These are phyloP conservation scores for Drosophila virilis DNA, from an alignment of 1,140 invertebrate genomes.

Conservation along the genomic window DNA sequence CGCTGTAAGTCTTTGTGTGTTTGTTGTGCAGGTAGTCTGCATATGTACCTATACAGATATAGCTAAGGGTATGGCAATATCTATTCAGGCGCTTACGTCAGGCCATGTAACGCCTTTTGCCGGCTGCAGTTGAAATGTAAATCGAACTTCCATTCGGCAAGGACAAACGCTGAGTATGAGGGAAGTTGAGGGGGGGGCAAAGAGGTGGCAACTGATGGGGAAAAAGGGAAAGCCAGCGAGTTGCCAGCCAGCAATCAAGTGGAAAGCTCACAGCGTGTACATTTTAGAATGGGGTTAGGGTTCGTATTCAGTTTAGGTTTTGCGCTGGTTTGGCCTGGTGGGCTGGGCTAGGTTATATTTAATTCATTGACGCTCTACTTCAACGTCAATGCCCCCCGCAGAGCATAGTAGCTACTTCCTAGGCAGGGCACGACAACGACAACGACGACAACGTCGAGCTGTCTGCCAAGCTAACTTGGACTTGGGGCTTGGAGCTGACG, in stretches of 20 bases:
- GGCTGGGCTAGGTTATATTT: conserved; percentile 64
- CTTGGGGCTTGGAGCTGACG: conserved; percentile 4
- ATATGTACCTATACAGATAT: conserved; percentile 10
- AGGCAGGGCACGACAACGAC: conserved; percentile 46
- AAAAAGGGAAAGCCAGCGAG: neutral
- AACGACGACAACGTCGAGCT: conserved; percentile 46
- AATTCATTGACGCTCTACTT: conserved; percentile 78
- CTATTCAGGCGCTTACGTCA: conserved; percentile 64
- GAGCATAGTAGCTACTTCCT: conserved; percentile 46
- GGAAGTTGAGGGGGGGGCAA: neutral
- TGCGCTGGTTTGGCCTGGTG: conserved; percentile 8
- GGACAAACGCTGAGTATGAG: conserved; percentile 42
- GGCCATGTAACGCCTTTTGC: conserved; percentile 42
- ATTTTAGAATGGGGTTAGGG: conserved; percentile 68
- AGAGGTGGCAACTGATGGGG: neutral
- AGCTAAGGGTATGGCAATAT: conserved; percentile 20
- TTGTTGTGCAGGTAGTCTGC: too few relatives aligned
- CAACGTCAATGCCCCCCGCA: conserved; percentile 44
- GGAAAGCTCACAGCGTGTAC: conserved; percentile 76
- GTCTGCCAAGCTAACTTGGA: conserved; percentile 49
- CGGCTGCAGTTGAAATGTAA: conserved; percentile 76
- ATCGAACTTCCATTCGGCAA: conserved; percentile 72
- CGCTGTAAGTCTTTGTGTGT: too few relatives aligned
- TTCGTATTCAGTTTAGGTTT: conserved; percentile 5
- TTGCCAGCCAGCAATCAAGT: conserved; percentile 71